A percentile compares a stretch with the other conserved stretches of the same genome.
phyloP scores from a whole-genome alignment of 2,797 vertebrate species.

The Hoplostethus mediterraneus region DNA sequence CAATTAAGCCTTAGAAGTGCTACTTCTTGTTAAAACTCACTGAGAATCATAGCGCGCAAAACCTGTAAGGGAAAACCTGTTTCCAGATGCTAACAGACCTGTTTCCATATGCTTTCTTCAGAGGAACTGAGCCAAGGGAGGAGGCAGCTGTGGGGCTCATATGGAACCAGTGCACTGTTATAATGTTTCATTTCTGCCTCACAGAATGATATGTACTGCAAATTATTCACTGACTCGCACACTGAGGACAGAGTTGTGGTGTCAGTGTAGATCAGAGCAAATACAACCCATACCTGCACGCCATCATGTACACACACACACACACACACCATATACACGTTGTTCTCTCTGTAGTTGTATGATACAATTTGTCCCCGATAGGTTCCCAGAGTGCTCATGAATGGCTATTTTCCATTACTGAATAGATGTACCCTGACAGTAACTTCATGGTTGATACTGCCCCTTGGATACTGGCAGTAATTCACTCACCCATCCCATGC shows the following conservation, averaged over 20 bases:
- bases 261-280: constrained; percentile 1
- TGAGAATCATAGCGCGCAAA: constrained; percentile 9
- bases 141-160: constrained; percentile 75
- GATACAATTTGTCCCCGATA: background rate
- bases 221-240: constrained; percentile 54
- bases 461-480: background rate
- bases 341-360: no score
- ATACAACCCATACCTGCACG: background rate
- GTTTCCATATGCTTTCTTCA: constrained; percentile 7
- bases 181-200: constrained; percentile 77
- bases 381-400: background rate
- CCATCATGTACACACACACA: background rate
- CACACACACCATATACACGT: background rate
- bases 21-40: background rate
- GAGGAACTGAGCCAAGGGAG: constrained; percentile 2
- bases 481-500: background rate
- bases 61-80: background rate
- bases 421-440: background rate
- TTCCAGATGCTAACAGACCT: constrained; percentile 35
- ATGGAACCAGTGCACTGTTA: constrained; percentile 76
- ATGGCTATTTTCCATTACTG: background rate
- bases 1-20: constrained; percentile 33
- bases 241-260: constrained; percentile 41
- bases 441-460: background rate
- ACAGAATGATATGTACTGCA: constrained; percentile 42